Evolutionary conservation across 1,140 invertebrate genomes (phyloP).

Genomic region (Euwallacea fornicatus): DNA sequence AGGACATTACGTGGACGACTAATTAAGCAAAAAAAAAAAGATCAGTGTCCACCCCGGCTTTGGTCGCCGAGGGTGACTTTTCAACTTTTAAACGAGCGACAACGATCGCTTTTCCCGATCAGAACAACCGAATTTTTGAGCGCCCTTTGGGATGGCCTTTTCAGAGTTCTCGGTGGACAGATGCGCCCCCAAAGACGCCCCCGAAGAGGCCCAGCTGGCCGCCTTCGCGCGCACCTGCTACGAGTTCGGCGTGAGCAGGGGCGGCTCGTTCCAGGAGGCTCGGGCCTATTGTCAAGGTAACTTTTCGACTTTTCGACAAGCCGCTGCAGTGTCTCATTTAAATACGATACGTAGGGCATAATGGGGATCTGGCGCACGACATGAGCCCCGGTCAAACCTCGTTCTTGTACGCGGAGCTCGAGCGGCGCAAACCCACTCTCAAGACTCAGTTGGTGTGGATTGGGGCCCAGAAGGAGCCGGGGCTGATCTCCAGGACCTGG

Average conservation of each 20-base stretch:
- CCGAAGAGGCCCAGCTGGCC: constrained; percentile 73
- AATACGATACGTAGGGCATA: constrained; percentile 52
- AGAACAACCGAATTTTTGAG: too few species aligned
- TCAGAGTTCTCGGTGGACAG: constrained; percentile 80
- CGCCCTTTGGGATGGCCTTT: constrained; percentile 31
- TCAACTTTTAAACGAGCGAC: too few species aligned
- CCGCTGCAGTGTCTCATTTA: neutral
- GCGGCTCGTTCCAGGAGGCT: constrained; percentile 79
- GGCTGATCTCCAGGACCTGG: constrained; percentile 80
- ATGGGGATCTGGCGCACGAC: constrained; percentile 80
- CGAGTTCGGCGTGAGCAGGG: constrained; percentile 80
- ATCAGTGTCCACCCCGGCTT: too few species aligned
- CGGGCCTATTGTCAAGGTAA: constrained; percentile 68
- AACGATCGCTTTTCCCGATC: too few species aligned
- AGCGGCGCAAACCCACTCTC: constrained; percentile 73
- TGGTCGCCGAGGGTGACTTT: too few species aligned
- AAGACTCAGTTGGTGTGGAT: constrained; percentile 90
- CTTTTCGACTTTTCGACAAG: neutral
- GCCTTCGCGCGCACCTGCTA: constrained; percentile 86
- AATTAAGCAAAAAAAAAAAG: too few species aligned
- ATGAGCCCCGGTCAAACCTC: constrained; percentile 69
- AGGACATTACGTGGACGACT: too few species aligned
- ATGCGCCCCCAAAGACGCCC: constrained; percentile 68
- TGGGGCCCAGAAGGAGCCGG: constrained; percentile 84
- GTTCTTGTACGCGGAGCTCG: constrained; percentile 79